These are phyloP conservation scores for Pituophis catenifer DNA, from an alignment of 2,113 vertebrate genomes.

Conservation along the genomic window DNA sequence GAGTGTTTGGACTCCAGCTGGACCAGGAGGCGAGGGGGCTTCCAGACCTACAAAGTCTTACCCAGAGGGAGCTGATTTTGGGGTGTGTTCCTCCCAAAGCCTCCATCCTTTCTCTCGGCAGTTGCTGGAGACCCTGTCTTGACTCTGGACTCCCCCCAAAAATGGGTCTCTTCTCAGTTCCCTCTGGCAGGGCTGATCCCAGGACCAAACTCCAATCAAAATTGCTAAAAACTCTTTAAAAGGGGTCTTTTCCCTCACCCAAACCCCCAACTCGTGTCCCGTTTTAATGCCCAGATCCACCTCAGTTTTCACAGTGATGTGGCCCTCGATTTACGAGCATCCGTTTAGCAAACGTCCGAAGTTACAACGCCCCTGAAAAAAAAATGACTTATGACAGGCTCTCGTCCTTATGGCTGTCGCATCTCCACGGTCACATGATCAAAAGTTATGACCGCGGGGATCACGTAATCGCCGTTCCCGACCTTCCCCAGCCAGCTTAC, in stretches of 20 bases:
- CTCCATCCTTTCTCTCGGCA: neutral
- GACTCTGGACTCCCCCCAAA: neutral
- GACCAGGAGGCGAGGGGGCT: neutral
- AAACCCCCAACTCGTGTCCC: no score
- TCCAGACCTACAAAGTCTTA: neutral
- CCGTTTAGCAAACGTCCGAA: no score
- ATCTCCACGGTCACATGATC: no score
- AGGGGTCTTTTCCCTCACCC: no score
- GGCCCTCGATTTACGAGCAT: no score
- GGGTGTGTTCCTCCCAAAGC: neutral
- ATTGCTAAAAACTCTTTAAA: neutral
- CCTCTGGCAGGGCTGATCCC: rapidly evolving
- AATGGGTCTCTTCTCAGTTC: neutral
- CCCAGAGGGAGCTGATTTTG: neutral
- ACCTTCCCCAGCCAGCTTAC: no score
- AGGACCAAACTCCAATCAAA: neutral
- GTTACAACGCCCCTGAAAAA: no score
- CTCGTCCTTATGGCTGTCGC: no score
- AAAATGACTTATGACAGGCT: no score
- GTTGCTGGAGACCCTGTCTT: neutral
- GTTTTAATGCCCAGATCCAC: no score
- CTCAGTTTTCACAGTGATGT: rapidly evolving
- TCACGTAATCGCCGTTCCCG: no score
- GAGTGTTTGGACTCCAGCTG: neutral
- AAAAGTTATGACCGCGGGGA: no score